Evolutionary conservation across 2,888 invertebrate genomes (phyloP).

Genomic region (Shargacucullia verbasci): DNA sequence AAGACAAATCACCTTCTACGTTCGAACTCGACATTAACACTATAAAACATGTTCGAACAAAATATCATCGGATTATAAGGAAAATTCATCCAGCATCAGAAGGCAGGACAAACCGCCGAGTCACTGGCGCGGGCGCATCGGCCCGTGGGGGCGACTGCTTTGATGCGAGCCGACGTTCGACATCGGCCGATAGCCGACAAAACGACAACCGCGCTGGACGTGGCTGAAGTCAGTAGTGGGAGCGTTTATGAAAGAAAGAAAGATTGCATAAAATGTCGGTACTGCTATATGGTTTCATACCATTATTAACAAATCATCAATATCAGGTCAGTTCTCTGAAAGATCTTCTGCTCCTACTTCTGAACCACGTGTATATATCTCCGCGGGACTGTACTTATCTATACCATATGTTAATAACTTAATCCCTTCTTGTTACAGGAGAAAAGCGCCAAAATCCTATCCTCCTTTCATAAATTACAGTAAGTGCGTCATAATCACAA

Average conservation of each 20-base stretch:
- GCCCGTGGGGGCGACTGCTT: constrained; percentile 74
- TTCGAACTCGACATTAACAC: constrained; percentile 42
- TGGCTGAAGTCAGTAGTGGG: constrained; percentile 60
- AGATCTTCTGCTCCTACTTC: too few species aligned
- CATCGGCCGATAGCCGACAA: constrained; percentile 85
- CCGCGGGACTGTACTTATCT: too few species aligned
- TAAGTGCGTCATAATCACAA: too few species aligned
- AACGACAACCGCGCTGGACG: constrained; percentile 75
- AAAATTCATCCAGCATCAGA: constrained; percentile 73
- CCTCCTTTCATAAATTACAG: too few species aligned
- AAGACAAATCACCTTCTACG: constrained; percentile 47
- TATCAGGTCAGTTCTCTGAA: too few species aligned
- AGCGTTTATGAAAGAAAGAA: constrained; percentile 49
- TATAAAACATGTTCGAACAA: constrained; percentile 44
- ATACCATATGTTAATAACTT: too few species aligned
- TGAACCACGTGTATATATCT: too few species aligned
- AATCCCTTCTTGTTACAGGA: too few species aligned
- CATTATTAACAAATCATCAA: too few species aligned
- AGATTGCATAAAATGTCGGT: too few species aligned
- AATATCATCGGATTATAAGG: constrained; percentile 70
- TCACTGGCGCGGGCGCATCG: constrained; percentile 83
- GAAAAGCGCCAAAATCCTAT: too few species aligned
- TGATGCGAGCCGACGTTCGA: constrained; percentile 87
- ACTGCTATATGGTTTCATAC: too few species aligned
- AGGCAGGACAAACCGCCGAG: constrained; percentile 77